Conservation (phyloP, 2,888 invertebrate species). For the Hyposoter didymator region DNA sequence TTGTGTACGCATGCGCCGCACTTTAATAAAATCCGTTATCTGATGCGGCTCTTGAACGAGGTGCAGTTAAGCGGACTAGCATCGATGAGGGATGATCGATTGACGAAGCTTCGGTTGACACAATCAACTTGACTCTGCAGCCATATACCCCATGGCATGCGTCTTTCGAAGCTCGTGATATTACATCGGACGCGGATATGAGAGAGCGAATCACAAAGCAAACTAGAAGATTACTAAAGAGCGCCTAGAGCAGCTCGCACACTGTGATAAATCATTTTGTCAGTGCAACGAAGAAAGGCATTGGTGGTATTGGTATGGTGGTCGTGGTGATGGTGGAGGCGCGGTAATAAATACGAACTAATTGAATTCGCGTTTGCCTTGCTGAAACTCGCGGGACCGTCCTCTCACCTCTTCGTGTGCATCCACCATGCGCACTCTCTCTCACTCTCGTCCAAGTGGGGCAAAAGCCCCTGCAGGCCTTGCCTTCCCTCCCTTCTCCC, state of each 20-base stretch:
- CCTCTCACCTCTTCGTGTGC: constrained; percentile 56
- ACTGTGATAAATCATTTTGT: constrained; percentile 75
- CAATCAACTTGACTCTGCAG: constrained; percentile 36
- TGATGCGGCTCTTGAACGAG: constrained; percentile 52
- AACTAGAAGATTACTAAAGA: constrained; percentile 75
- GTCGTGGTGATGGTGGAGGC: constrained; percentile 54
- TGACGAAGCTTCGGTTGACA: constrained; percentile 47
- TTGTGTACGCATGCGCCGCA: constrained; percentile 22
- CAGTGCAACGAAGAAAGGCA: constrained; percentile 57
- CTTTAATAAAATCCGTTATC: constrained; percentile 62
- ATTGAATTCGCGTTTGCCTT: constrained; percentile 81
- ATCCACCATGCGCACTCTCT: constrained; percentile 54
- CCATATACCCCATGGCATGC: constrained; percentile 10
- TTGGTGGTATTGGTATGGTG: constrained; percentile 24
- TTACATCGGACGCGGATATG: constrained; percentile 19
- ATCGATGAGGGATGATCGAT: constrained; percentile 60
- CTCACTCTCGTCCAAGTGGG: constrained; percentile 55
- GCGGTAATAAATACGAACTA: constrained; percentile 80
- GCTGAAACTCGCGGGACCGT: constrained; percentile 73
- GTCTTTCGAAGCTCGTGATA: constrained; percentile 39
- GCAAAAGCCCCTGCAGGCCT: constrained; percentile 44
- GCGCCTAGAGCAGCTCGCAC: constrained; percentile 57
- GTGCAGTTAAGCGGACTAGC: constrained; percentile 29
- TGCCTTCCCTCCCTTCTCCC: constrained; percentile 9
- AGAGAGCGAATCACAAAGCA: constrained; percentile 58